Conservation (phyloP, 1,140 invertebrate species). For the Pseudobourletiella spinata region DNA sequence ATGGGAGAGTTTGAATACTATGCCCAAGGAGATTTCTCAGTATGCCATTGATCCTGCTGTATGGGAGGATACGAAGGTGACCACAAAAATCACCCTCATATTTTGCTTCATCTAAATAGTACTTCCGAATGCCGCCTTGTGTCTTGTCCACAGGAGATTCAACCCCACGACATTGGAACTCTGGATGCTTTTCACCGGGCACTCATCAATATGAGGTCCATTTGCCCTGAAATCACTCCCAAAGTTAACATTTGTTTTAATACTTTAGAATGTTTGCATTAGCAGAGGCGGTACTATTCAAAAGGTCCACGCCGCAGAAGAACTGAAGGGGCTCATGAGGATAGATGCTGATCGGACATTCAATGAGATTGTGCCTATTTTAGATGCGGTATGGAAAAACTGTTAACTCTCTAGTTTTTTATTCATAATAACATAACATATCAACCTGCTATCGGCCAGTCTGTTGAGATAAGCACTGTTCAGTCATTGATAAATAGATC, state of each 20-base stretch:
- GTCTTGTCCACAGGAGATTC: too few species aligned
- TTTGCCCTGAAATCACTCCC: too few species aligned
- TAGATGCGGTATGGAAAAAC: slow-evolving; percentile 11
- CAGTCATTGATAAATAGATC: background rate
- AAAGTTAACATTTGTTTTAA: too few species aligned
- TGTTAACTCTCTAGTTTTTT: background rate
- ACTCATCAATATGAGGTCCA: slow-evolving; percentile 11
- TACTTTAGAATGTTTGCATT: too few species aligned
- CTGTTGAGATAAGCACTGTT: background rate
- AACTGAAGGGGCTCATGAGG: slow-evolving; percentile 4
- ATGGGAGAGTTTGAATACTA: slow-evolving; percentile 21
- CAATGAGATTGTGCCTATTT: slow-evolving; percentile 16
- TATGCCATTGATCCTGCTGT: slow-evolving; percentile 19
- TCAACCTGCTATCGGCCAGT: background rate
- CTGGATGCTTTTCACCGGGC: slow-evolving; percentile 27
- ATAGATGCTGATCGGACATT: slow-evolving; percentile 19
- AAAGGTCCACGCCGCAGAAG: slow-evolving; percentile 18
- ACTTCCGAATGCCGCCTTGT: too few species aligned
- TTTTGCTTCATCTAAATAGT: too few species aligned
- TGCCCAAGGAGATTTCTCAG: slow-evolving; percentile 18
- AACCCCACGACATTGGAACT: too few species aligned
- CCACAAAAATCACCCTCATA: background rate
- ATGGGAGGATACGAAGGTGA: slow-evolving; percentile 13
- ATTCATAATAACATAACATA: background rate
- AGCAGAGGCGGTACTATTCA: slow-evolving; percentile 10